Evolutionary conservation across 2,888 invertebrate species (phyloP).

Genomic region (Pristionchus entomophagus): DNA sequence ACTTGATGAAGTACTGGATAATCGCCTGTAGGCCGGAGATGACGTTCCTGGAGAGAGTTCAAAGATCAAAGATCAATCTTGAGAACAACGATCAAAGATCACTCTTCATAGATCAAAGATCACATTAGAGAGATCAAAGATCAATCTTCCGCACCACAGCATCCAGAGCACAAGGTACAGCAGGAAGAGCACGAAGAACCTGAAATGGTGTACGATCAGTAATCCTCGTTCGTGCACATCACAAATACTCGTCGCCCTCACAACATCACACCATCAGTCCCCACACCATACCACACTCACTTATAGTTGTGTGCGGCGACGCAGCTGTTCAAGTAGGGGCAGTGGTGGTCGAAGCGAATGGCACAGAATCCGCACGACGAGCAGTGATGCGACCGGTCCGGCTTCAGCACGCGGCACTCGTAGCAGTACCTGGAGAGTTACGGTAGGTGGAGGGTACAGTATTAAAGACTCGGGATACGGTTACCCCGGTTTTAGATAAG

Average conservation of each 20-base stretch:
- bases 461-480: background rate
- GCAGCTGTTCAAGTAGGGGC: slow-evolving; percentile 44
- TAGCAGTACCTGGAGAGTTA: slow-evolving; percentile 28
- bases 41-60: background rate
- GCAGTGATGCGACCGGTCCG: slow-evolving; percentile 36
- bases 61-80: background rate
- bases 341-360: slow-evolving; percentile 44
- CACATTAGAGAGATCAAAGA: background rate
- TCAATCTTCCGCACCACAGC: background rate
- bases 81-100: background rate
- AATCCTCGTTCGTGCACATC: no score
- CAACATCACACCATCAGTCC: no score
- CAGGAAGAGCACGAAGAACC: slow-evolving; percentile 44
- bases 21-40: slow-evolving; percentile 5
- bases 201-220: no score
- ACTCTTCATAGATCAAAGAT: background rate
- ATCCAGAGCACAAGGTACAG: slow-evolving; percentile 29
- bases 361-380: slow-evolving; percentile 39
- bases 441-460: background rate
- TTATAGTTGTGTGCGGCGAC: slow-evolving; percentile 42
- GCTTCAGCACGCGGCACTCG: slow-evolving; percentile 39
- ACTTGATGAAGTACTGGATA: background rate
- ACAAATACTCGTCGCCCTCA: no score
- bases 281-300: background rate
- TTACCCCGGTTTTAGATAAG: background rate